Percentiles rank a stretch among this genome's conserved stretches.
Evolutionary conservation across 1,140 invertebrate genomes (phyloP).

Genomic region (Drosophila sechellia): DNA sequence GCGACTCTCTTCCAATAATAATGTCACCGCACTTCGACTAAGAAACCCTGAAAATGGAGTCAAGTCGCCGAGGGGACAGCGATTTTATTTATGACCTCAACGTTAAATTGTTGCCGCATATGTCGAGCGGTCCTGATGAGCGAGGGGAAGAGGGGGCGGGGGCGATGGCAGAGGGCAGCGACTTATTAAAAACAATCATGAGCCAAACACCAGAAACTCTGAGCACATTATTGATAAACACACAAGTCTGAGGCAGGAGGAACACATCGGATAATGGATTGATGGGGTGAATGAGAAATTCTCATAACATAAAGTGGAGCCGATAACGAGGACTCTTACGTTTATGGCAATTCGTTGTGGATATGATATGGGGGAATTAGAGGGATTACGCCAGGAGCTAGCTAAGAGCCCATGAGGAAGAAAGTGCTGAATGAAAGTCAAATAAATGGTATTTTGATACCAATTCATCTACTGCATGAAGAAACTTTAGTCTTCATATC

Average conservation of each 20-base stretch:
- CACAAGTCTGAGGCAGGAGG: conserved; percentile 9
- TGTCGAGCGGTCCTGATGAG: conserved; percentile 28
- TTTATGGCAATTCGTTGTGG: conserved; percentile 31
- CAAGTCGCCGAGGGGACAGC: conserved; percentile 34
- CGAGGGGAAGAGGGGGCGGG: conserved; percentile 19
- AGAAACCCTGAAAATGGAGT: conserved; percentile 40
- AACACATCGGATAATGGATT: conserved; percentile 37
- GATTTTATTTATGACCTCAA: conserved; percentile 77
- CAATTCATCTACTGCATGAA: too few relatives aligned
- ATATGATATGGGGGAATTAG: conserved; percentile 15
- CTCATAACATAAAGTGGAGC: conserved; percentile 39
- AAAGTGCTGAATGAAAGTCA: not conserved
- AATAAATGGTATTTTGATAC: not conserved
- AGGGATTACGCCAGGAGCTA: not conserved
- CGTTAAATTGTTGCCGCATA: conserved; percentile 78
- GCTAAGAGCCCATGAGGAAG: conserved; percentile 1
- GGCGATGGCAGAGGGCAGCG: conserved; percentile 17
- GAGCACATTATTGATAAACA: conserved; percentile 68
- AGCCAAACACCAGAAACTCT: conserved; percentile 30
- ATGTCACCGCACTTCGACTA: conserved; percentile 76
- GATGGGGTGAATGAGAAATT: conserved; percentile 34
- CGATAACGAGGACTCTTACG: conserved; percentile 38
- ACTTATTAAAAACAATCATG: conserved; percentile 76
- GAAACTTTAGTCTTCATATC: too few relatives aligned
- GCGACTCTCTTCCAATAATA: conserved; percentile 55